Evolutionary conservation across 1,140 invertebrate genomes (phyloP).

Genomic region (Philaenus spumarius): DNA sequence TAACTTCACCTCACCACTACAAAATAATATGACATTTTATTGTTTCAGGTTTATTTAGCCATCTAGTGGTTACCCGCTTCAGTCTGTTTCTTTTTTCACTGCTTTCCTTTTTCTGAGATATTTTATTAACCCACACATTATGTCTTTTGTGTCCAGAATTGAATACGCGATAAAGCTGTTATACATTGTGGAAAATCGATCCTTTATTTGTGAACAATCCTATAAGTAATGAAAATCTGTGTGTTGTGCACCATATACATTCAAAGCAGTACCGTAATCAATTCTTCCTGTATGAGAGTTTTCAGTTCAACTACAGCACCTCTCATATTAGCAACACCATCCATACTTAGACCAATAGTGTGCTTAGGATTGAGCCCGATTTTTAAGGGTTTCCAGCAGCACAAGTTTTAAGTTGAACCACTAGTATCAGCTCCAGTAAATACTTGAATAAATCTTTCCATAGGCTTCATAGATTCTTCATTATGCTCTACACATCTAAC

Average conservation of each 20-base stretch:
- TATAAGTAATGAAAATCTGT: background rate
- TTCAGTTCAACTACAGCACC: too few relatives aligned
- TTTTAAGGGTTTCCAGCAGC: background rate
- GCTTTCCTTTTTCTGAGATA: background rate
- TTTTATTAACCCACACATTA: background rate
- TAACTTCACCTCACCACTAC: background rate
- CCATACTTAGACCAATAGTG: too few relatives aligned
- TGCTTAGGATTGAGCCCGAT: too few relatives aligned
- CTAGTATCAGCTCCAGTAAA: background rate
- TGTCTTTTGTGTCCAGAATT: background rate
- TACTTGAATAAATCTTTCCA: too few relatives aligned
- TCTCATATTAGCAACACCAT: too few relatives aligned
- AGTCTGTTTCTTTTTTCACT: background rate
- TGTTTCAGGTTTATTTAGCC: too few relatives aligned
- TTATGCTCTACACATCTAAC: too few relatives aligned
- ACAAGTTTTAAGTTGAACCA: background rate
- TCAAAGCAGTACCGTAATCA: too few relatives aligned
- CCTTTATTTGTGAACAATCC: background rate
- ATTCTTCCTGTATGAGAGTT: background rate
- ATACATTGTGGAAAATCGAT: background rate
- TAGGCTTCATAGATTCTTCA: too few relatives aligned
- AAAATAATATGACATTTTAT: background rate
- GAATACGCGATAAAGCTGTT: background rate
- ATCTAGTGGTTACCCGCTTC: conserved; percentile 3
- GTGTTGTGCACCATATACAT: background rate